Base-by-base conservation (phyloP, 2,797 vertebrate genomes). In the Tarsius wallacei region DNA sequence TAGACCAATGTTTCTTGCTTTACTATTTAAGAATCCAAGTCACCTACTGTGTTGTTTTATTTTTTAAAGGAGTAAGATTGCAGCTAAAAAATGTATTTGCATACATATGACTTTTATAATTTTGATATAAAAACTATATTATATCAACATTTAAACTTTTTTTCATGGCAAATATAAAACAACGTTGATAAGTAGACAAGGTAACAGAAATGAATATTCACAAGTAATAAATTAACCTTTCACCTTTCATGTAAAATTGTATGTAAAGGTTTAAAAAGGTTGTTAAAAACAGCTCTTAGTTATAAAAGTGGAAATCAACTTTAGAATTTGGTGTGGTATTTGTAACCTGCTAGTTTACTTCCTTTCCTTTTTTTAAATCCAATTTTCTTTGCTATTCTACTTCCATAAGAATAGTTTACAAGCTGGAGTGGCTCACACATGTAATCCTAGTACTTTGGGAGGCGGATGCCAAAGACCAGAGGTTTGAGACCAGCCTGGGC, bases 1-100 rank as follows among this genome's bases (percentile, higher is more conserved):
- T 91, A 31, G 12, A 82, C 49, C 17, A 24, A 7, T 81, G 8
- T 3, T 87, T 93, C 19, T n/a, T 73, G 16, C 63, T 90, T 93
- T 76, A 94, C 59, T 33, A 93, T 89, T 95, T 87, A 74, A 97
- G 90, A 71, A 36, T 85, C 21, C 4, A 87, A 95, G 70, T 9
- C 5, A 86, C 8, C 10, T 73, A 19, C 21, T 71, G 21, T 61
- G 5, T 61, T 82, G 73, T 63, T 87, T 66, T 55, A 16, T 19
- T 47, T 74, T 77, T 63, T 92, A 77, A 85, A 95, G 4, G 53
- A 94, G 86, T 80, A 24, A 19, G 71, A 95, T 31, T 33, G 4
- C 5, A 85, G 51, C 28, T 82, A 36, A 93, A 42, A 88, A 49
- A 31, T 33, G 51, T n/a, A 68, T 42, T 92, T 74, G 13, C 59